Conservation (phyloP, 2,797 vertebrate species). For the Gallirallus australis region DNA sequence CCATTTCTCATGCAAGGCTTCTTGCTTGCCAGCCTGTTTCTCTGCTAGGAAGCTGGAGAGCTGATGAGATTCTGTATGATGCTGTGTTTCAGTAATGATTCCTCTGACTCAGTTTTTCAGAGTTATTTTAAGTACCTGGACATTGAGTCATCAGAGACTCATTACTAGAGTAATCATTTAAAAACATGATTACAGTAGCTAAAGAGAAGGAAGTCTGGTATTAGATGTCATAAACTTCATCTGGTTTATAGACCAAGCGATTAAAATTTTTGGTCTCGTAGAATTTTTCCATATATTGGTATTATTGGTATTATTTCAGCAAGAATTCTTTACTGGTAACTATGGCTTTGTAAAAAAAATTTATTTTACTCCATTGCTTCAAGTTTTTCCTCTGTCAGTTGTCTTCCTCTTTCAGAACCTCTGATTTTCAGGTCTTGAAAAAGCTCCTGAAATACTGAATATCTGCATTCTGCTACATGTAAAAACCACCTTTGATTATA, state of each 20-base stretch:
- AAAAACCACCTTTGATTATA: background rate
- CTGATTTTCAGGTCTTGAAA: background rate
- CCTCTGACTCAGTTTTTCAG: constrained; percentile 71
- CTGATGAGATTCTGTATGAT: background rate
- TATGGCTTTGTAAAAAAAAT: background rate
- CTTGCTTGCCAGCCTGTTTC: background rate
- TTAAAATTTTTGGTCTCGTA: background rate
- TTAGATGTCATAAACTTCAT: background rate
- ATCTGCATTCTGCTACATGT: background rate
- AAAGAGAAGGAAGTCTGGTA: constrained; percentile 25
- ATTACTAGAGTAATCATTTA: constrained; percentile 39
- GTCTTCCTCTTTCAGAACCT: background rate
- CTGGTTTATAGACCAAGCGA: background rate
- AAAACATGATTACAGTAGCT: constrained; percentile 39
- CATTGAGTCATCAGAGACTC: constrained; percentile 38
- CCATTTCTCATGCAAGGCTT: background rate
- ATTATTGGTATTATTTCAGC: background rate
- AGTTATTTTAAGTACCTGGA: constrained; percentile 68
- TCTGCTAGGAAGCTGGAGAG: background rate
- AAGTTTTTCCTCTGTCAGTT: background rate
- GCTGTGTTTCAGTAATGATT: constrained; percentile 11
- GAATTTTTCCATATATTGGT: background rate
- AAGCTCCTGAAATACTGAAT: background rate
- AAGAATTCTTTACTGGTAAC: background rate
- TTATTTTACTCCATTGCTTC: background rate